These are phyloP conservation scores for Cryptosula pallasiana DNA, from an alignment of 2,888 invertebrate species.

Conservation along the genomic window DNA sequence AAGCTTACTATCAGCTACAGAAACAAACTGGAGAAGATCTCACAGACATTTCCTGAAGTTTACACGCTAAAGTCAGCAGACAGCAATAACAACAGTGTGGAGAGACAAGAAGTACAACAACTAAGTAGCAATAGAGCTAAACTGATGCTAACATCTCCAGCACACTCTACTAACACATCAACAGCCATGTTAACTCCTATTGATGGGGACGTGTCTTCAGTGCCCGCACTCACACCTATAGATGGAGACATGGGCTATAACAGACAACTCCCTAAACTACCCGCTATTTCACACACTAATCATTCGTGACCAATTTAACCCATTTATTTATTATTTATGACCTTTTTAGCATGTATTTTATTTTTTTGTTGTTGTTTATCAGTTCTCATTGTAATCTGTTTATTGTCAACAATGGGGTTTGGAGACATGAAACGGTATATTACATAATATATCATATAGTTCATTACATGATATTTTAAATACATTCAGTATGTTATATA, in stretches of 20 bases:
- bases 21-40: not conserved
- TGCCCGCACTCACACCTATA: not conserved
- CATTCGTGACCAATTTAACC: too few species aligned
- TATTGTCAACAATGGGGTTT: too few species aligned
- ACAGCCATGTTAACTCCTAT: not conserved
- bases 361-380: too few species aligned
- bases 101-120: not conserved
- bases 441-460: too few species aligned
- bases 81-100: not conserved
- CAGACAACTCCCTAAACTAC: constrained; percentile 2
- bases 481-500: too few species aligned
- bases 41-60: not conserved
- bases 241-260: not conserved
- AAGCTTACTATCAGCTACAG: not conserved
- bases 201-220: not conserved
- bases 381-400: too few species aligned
- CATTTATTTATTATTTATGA: too few species aligned
- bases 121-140: not conserved
- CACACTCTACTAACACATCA: not conserved
- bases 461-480: too few species aligned
- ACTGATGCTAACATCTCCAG: not conserved
- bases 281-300: not conserved
- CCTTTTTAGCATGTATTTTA: too few species aligned
- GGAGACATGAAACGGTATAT: too few species aligned
- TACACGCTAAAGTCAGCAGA: not conserved